phyloP scores from a whole-genome alignment of 53 echinoderm and acorn worm species.

The Holothuria scabra region DNA sequence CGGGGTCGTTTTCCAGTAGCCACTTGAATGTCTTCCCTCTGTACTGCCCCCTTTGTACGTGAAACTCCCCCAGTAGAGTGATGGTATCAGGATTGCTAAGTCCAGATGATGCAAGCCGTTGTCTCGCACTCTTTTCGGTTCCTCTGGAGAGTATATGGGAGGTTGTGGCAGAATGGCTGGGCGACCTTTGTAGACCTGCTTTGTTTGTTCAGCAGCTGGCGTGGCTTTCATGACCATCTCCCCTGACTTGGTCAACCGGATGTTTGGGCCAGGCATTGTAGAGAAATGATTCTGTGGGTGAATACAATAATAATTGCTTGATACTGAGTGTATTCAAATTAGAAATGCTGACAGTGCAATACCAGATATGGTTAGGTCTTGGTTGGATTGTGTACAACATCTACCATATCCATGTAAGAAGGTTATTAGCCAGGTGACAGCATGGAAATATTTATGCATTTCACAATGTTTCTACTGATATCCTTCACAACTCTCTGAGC shows the following conservation, averaged over 20 bases:
- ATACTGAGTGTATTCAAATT: too few species aligned
- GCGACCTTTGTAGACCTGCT: background rate
- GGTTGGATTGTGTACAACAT: too few species aligned
- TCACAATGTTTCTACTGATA: too few species aligned
- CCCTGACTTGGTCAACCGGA: background rate
- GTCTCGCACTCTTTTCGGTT: background rate
- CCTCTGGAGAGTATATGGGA: background rate
- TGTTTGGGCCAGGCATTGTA: constrained; percentile 26
- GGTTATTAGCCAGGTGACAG: too few species aligned
- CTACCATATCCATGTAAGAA: too few species aligned
- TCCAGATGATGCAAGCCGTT: background rate
- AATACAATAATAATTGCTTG: too few species aligned
- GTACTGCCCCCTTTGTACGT: constrained; percentile 9
- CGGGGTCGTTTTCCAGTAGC: constrained; percentile 15
- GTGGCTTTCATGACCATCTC: constrained; percentile 4
- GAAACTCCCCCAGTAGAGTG: background rate
- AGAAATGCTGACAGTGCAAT: too few species aligned
- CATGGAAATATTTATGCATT: too few species aligned
- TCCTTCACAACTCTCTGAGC: too few species aligned
- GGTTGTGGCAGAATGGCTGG: background rate
- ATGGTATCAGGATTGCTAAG: background rate
- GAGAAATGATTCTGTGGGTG: background rate
- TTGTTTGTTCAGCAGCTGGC: background rate
- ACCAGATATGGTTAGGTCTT: too few species aligned
- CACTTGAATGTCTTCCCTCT: background rate